Base-by-base conservation (phyloP, 2,888 invertebrate species). In the Heteromurus nitidus region DNA sequence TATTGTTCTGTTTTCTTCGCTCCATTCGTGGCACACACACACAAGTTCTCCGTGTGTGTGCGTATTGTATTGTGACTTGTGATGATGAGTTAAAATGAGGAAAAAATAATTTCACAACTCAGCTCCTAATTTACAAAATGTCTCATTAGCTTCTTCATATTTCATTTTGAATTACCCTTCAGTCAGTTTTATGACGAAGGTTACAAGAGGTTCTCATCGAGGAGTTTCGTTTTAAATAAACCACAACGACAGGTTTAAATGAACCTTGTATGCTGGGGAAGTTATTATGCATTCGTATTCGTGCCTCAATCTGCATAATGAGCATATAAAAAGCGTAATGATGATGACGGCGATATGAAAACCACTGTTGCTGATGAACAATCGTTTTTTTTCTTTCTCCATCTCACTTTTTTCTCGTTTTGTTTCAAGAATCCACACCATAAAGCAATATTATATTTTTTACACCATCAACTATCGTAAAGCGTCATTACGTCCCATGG, bases 81-180 rank as follows among this genome's bases (percentile, higher is more conserved):
- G 60, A 60, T 60, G 60, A 60, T 60, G 60, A 60, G 60, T 60
- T 60, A n/a, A 60, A 60, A 60, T 30, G 60, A n/a, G n/a, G n/a
- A 60, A n/a, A 18, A 75, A 67, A 28, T 67, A 67, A 50, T 76
- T 76, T 76, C 60, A 76, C 76, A 76, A 76, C 68, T 76, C 76
- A 76, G 62, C 76, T 76, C 76, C 76, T 68, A 76, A 76, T 76
- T 76, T 76, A 76, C 76, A 76, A 76, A 68, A 68, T 60, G 62
- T 81, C 81, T 68, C 73, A 80, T 74, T 60, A 73, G 67, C 60
- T 64, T 75, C 36, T 42, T 64, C 74, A 75, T 81, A 81, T 75
- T 75, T 82, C 76, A 82, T 65, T 16, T 9, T 64, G 64, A 64
- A 74, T 74, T 60, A 62, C 74, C 36, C 53, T 42, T 36, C 11